Evolutionary conservation across 2,797 vertebrate genomes (phyloP), one percentile per base, ranked within the genome.

Genomic region (Sebastes steindachneri): DNA sequence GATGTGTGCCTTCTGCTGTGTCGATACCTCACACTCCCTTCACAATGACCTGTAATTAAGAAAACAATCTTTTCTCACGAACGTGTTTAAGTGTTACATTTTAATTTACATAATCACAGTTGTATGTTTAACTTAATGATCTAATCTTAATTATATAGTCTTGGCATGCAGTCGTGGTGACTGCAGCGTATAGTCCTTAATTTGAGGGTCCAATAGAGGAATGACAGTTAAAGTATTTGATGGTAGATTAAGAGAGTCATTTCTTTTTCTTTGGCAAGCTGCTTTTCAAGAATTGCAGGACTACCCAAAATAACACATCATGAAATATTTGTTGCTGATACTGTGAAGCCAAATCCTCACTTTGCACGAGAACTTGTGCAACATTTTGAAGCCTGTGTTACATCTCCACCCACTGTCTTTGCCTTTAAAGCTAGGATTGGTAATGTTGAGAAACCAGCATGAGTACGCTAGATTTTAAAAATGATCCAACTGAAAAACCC

Each of bases 121-220:
- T 88, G 80, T 84, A 85, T 84, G 84, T 88, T 87, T 83, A 60
- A 90, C 83, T 89, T 88, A 85, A 93, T 90, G 67, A 83, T 86
- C 62, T 88, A 77, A 89, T 93, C 80, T 87, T 91, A 85, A 89
- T 89, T 92, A 90, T 92, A 90, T 79, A 85, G 85, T 78, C 77
- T 89, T 89, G 79, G 70, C 79, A 58, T 37, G 76, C 77, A 75
- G 86, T 70, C 86, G 31, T 55, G 7, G 77, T 85, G 81, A 87
- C 85, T 88, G 79, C 81, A 67, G 35, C 12, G 14, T 62, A 31
- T 70, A 84, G 74, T 77, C 86, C 48, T 80, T 93, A 90, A 93
- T 88, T 89, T 86, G 33, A 77, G 80, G 82, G 68, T 81, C 70
- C 68, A 72, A 57, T 72, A 41, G 73, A 91, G 64, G 77, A 74